These are phyloP conservation scores for Marcusenius ussheri DNA, from an alignment of 2,113 vertebrate genomes.

Conservation along the genomic window DNA sequence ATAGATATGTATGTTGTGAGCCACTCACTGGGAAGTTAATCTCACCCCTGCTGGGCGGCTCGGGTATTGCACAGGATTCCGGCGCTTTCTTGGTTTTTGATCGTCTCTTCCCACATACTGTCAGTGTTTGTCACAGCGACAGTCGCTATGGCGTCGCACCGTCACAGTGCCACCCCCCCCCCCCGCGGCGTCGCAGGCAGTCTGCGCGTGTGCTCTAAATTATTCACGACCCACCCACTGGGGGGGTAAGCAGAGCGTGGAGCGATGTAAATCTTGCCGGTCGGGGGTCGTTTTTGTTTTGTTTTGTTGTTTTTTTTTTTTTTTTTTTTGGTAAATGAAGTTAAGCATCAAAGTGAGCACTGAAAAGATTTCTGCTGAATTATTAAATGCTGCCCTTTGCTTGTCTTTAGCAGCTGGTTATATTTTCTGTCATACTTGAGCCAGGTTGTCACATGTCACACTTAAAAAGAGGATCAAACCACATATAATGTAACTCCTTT, in stretches of 20 bases:
- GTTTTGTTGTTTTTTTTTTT: neutral
- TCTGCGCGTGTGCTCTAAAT: neutral
- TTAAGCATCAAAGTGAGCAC: constrained; percentile 1
- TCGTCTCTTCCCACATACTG: neutral
- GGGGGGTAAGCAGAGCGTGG: neutral
- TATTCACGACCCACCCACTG: neutral
- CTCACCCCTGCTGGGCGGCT: neutral
- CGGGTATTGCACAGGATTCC: neutral
- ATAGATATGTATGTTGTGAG: neutral
- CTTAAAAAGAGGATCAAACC: neutral
- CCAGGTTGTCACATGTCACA: neutral
- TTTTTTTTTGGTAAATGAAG: neutral
- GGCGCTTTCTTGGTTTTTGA: neutral
- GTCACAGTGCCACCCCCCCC: neutral
- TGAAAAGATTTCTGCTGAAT: neutral
- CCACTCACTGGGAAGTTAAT: neutral
- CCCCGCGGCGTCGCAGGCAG: neutral
- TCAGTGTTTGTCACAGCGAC: neutral
- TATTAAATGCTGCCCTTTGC: neutral
- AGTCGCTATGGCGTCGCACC: neutral
- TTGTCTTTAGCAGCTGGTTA: neutral
- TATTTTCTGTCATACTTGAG: neutral
- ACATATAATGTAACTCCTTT: neutral
- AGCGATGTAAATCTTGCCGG: neutral
- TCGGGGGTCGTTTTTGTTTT: constrained; percentile 4